Conservation (phyloP, 2,888 invertebrate genomes). For the Troglohyphantes excavatus region DNA sequence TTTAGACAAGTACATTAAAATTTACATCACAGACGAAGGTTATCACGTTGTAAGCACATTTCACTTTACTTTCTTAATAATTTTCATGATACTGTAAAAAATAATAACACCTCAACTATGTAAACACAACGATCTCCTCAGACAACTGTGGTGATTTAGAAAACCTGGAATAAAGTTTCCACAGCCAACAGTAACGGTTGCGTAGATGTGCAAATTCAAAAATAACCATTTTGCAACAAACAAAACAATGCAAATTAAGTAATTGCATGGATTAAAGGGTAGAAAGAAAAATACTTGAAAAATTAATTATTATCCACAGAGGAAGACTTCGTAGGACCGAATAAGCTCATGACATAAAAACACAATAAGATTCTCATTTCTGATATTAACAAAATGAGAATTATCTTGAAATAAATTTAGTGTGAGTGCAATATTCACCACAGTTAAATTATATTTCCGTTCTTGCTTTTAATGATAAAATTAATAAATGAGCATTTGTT, state of each 20-base stretch:
- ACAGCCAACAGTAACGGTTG: not conserved
- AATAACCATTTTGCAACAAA: not conserved
- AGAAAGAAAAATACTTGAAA: not conserved
- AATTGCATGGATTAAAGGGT: not conserved
- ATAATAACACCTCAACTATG: not conserved
- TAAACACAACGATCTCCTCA: not conserved
- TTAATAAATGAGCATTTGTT: constrained; percentile 67
- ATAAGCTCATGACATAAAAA: constrained; percentile 71
- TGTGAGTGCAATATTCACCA: constrained; percentile 6
- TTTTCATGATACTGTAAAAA: not conserved
- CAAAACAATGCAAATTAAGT: not conserved
- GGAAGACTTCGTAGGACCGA: constrained; percentile 71
- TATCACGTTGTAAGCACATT: constrained; percentile 43
- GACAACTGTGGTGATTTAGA: constrained; percentile 22
- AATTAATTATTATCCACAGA: constrained; percentile 34
- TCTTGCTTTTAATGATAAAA: constrained; percentile 44
- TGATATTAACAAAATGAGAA: constrained; percentile 26
- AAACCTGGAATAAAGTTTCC: not conserved
- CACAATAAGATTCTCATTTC: constrained; percentile 42
- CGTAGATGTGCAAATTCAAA: not conserved
- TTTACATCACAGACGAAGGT: constrained; percentile 57
- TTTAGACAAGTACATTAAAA: constrained; percentile 21
- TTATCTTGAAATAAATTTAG: not conserved
- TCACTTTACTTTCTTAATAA: constrained; percentile 31
- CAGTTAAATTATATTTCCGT: constrained; percentile 29